Evolutionary conservation across 1,140 invertebrate genomes (phyloP), one percentile per base, ranked within the genome.

Genomic region (Sycophaga agraensis): DNA sequence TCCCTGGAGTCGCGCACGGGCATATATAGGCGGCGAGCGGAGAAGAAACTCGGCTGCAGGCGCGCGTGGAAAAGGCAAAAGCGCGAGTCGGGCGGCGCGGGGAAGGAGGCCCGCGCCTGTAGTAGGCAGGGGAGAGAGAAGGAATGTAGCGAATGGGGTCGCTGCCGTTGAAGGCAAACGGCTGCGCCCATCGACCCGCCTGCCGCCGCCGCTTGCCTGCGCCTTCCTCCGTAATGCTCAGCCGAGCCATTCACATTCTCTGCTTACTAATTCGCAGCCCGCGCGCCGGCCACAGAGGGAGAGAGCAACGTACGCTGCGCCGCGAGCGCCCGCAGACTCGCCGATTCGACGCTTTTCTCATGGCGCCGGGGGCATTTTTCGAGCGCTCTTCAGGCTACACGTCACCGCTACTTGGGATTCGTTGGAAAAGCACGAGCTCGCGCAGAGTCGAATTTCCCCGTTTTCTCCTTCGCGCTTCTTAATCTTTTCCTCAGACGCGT

Each of bases 131-230:
- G 68, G 50, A 60, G 63, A 54, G 68, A 70, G 60, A 71, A 72
- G 67, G 75, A 76, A 78, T 78, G 75, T 70, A 70, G 72, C 73
- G 68, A 77, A 80, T 76, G 75, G 69, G 76, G 77, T 75, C 76
- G 76, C 77, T 75, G 72, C 67, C 72, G 74, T 72, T 73, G 75
- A 78, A 79, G 76, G 78, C 66, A 70, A 78, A 76, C 76, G 64
- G 70, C 75, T 78, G 67, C 58, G 64, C 67, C 68, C 66, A 68
- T 43, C 57, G 53, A 53, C 39, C 35, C 42, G 21, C 35, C 46
- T 55, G 21, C 28, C 28, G 17, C 28, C 53, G 37, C 28, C 26
- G 37, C 43, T 35, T 22, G 22, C 46, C 56, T 50, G 46, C 35
- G 56, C 37, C 43, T 42, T 61, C 48, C 37, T 28, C 49, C 56